Percentiles rank a stretch among this genome's conserved stretches.
Conservation (phyloP, 2,113 vertebrate genomes). For the Gobiocypris rarus region DNA sequence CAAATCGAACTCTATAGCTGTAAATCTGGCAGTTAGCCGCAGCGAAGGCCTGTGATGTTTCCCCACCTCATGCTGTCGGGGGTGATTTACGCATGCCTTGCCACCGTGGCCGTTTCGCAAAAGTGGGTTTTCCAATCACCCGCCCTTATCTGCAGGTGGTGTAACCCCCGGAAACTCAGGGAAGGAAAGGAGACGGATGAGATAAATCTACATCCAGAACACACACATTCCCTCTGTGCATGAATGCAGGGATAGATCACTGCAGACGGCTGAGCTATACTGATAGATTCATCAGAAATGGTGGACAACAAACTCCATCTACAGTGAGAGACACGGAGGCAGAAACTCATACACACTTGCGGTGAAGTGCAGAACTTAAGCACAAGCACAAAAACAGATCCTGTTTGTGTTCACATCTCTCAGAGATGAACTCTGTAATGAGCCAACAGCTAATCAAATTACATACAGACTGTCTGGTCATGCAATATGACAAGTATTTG, state of each 20-base stretch:
- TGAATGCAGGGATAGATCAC: constrained; percentile 62
- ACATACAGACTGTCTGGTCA: not conserved
- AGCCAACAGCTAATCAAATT: not conserved
- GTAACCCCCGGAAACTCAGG: not conserved
- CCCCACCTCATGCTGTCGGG: not conserved
- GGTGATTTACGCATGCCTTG: not conserved
- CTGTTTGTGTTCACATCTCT: not conserved
- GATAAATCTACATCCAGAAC: constrained; percentile 20
- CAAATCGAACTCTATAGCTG: not conserved
- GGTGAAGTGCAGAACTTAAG: not conserved
- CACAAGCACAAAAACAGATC: not conserved
- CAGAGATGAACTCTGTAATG: not conserved
- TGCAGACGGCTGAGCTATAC: constrained; percentile 54
- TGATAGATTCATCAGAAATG: constrained; percentile 62
- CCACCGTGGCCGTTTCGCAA: constrained; percentile 11
- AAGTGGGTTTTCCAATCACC: constrained; percentile 9
- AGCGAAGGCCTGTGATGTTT: not conserved
- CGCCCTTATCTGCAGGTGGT: not conserved
- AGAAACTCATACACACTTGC: not conserved
- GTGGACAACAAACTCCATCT: constrained; percentile 51
- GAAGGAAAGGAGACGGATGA: not conserved
- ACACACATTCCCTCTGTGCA: not conserved
- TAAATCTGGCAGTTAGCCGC: constrained; percentile 5
- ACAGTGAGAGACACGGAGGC: not conserved
- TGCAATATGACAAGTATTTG: not conserved